phyloP scores from a whole-genome alignment of 2,113 vertebrate species.

The Pionites leucogaster region DNA sequence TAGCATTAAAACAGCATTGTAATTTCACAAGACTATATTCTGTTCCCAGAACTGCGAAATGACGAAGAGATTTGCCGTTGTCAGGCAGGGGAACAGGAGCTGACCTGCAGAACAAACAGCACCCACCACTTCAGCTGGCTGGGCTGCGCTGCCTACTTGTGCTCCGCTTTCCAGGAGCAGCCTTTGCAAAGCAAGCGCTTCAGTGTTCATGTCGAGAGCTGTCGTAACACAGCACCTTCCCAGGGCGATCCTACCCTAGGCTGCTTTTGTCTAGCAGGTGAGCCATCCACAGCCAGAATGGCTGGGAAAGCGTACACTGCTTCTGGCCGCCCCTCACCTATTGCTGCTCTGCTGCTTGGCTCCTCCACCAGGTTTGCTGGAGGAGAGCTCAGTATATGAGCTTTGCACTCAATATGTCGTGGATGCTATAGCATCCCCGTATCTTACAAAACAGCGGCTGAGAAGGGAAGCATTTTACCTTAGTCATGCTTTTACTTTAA shows the following conservation, averaged over 20 bases:
- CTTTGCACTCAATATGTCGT: background rate
- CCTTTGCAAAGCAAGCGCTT: background rate
- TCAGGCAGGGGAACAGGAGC: background rate
- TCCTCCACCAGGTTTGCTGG: background rate
- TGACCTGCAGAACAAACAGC: background rate
- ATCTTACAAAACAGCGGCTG: background rate
- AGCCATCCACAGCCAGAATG: accelerated
- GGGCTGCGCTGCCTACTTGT: background rate
- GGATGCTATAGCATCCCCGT: background rate
- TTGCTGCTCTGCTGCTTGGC: background rate
- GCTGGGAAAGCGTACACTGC: accelerated
- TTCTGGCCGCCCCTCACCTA: background rate
- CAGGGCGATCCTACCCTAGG: background rate
- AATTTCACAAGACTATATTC: background rate
- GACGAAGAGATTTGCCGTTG: background rate
- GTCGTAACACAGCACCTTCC: background rate
- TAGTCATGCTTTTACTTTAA: background rate
- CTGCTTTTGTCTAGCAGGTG: background rate
- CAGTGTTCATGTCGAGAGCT: accelerated
- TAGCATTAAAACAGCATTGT: background rate
- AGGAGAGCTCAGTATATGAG: background rate
- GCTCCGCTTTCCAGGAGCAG: accelerated
- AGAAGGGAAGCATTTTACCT: background rate
- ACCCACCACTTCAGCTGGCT: accelerated
- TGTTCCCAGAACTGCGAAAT: background rate